Conservation (phyloP, 2,888 invertebrate genomes). For the Leptopilina drosophilae region DNA sequence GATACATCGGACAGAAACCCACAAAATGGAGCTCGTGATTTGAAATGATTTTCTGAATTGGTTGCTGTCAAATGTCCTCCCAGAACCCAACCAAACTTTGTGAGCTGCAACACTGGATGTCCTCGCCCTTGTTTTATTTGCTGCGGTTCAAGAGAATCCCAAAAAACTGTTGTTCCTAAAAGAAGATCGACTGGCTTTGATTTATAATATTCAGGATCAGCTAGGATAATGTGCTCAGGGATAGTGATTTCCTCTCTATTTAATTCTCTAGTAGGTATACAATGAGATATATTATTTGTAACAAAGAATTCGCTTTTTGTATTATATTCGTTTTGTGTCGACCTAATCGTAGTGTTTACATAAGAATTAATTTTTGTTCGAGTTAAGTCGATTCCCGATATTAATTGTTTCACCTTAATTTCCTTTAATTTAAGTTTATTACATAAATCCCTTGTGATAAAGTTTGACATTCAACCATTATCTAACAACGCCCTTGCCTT, state of each 20-base stretch:
- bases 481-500: neutral
- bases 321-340: neutral
- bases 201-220: neutral
- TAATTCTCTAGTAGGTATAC: neutral
- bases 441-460: neutral
- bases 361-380: neutral
- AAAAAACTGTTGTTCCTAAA: neutral
- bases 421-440: slow-evolving; percentile 7
- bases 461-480: neutral
- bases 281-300: neutral
- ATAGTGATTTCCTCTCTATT: neutral
- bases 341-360: neutral
- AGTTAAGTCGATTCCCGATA: neutral
- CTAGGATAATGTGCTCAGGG: neutral
- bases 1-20: neutral
- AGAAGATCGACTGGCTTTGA: neutral
- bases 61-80: neutral
- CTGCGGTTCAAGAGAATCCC: neutral
- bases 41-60: neutral
- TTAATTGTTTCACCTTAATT: neutral
- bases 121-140: neutral
- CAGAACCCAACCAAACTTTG: neutral
- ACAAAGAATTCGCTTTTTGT: neutral
- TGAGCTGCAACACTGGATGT: neutral
- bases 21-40: neutral